Conservation (phyloP, 1,140 invertebrate genomes). For the Metopolophium dirhodum region DNA sequence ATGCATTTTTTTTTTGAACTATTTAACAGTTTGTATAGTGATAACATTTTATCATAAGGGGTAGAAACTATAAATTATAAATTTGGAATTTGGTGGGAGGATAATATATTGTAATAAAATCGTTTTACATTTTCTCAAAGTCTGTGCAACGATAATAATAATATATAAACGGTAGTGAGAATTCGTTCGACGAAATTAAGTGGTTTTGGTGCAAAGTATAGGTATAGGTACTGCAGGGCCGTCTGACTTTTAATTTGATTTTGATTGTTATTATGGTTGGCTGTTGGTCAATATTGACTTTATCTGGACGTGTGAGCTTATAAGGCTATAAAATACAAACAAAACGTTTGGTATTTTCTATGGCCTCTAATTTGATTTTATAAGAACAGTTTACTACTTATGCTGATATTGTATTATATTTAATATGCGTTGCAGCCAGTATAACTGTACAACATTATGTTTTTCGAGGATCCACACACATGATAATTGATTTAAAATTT, state of each 20-base stretch:
- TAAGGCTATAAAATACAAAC: neutral
- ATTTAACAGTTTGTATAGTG: neutral
- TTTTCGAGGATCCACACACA: no score
- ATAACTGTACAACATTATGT: neutral
- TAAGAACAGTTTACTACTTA: neutral
- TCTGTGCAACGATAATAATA: no score
- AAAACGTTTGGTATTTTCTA: neutral
- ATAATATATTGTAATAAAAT: slow-evolving; percentile 18
- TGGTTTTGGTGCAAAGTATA: neutral
- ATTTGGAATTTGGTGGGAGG: neutral
- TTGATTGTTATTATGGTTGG: slow-evolving; percentile 24
- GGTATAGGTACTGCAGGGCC: neutral
- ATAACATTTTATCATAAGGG: neutral
- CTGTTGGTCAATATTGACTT: slow-evolving; percentile 15
- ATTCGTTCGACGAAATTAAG: neutral
- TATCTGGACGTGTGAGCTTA: neutral
- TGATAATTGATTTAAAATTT: no score
- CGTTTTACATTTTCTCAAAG: neutral
- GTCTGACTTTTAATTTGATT: slow-evolving; percentile 18
- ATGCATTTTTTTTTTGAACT: neutral
- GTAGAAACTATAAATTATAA: slow-evolving; percentile 10
- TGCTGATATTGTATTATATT: neutral
- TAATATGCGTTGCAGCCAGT: neutral
- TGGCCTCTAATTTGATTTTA: neutral
- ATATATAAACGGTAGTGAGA: neutral